phyloP scores from a whole-genome alignment of 2,113 vertebrate species.

The Leiothrix lutea region DNA sequence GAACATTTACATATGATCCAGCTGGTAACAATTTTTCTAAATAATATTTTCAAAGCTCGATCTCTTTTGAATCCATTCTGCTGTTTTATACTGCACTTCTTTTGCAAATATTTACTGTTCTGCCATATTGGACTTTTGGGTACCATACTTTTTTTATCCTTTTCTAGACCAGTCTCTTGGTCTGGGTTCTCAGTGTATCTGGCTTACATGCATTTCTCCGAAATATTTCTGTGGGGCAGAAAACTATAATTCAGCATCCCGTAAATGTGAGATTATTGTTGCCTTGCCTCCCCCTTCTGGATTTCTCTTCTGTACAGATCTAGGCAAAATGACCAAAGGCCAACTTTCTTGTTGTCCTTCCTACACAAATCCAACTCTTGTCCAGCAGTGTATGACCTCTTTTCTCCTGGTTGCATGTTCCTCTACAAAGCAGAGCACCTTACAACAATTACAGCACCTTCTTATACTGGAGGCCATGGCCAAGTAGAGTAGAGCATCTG shows the following conservation, averaged over 20 bases:
- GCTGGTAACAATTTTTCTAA: neutral
- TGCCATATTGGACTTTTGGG: neutral
- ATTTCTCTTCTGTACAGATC: neutral
- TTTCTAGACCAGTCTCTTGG: neutral
- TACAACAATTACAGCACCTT: neutral
- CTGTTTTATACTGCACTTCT: neutral
- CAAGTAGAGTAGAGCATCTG: neutral
- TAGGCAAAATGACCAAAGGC: neutral
- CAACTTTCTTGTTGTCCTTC: neutral
- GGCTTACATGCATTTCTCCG: neutral
- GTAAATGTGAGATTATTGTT: neutral
- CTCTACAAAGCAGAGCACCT: neutral
- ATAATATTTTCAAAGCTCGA: neutral
- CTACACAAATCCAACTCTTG: neutral
- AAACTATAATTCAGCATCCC: neutral
- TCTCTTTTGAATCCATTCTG: neutral
- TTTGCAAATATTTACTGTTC: neutral
- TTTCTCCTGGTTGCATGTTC: neutral
- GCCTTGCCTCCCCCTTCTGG: neutral
- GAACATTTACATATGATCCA: neutral
- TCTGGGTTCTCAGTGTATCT: neutral
- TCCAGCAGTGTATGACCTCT: neutral
- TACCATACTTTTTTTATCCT: neutral
- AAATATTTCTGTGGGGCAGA: neutral
- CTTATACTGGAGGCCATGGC: neutral